Base-by-base conservation (phyloP, 1,140 invertebrate genomes). In the Carposina sasakii region DNA sequence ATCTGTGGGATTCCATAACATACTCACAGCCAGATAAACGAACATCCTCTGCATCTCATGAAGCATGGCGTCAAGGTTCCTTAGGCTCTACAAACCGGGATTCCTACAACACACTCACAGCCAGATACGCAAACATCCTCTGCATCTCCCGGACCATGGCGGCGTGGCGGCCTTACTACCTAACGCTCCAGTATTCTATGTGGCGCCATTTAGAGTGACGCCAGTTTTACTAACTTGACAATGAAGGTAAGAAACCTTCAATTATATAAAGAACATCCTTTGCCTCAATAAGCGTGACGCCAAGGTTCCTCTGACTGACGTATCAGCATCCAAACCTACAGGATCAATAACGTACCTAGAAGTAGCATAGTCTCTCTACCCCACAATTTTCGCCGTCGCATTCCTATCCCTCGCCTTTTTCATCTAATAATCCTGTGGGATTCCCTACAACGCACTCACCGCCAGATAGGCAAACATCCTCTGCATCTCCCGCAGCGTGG, bases 121-220 rank as follows among this genome's bases (percentile, higher is more conserved):
- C 85, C 23, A 98, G 87, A 83, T 97, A 98, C 0, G 96, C 96
- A 84, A 98, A 98, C 96, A 98, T 98, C 48, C 94, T 86, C 81
- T 98, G 95, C 50, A 98, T 76, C 78, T 98, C 96, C 15, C 91
- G 86, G 21, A 98, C 79, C 0, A 95, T 97, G 3, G 90, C 85
- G 44, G 91, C 91, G 83, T 98, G 95, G 45, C 96, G 85, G 0
- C 94, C 94, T 68, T 95, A 92, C 3, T 96, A 96, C 90, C 98
- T 96, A 96, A 98, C 98, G 67, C 95, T 98, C 21, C 98, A 76
- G 82, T 98, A 96, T 73, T 98, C 96, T 90, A 98, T 96, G 70
- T 16, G 96, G 96, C 2, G 96, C 96, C 95, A 98, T 96, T 75
- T 98, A 98, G 75, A 96, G n/a, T n/a, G n/a, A n/a, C n/a, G n/a